Evolutionary conservation across 2,113 vertebrate genomes (phyloP).

Genomic region (Geococcyx californianus): DNA sequence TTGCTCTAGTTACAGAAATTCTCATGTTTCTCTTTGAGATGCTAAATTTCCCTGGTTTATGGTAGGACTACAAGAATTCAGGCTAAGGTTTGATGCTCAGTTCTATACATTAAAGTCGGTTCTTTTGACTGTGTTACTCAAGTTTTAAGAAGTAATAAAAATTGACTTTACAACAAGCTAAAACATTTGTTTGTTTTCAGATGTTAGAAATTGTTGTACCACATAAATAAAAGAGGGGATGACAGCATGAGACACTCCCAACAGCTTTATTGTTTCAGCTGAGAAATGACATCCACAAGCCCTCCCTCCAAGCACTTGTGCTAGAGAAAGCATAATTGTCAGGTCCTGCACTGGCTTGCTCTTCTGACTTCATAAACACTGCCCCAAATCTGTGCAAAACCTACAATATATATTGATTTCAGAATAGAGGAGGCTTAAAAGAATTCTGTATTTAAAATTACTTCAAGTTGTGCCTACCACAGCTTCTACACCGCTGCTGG

Average conservation of each 20-base stretch:
- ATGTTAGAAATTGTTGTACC: not conserved
- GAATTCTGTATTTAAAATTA: not conserved
- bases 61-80: not conserved
- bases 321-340: not conserved
- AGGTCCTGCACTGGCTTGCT: not conserved
- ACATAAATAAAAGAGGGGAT: not conserved
- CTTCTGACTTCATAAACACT: not conserved
- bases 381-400: not conserved
- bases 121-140: not conserved
- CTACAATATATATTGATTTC: not conserved
- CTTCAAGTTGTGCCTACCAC: not conserved
- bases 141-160: conserved; percentile 23
- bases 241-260: not conserved
- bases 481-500: not conserved
- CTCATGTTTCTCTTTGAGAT: not conserved
- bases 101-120: not conserved
- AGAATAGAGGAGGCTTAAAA: not conserved
- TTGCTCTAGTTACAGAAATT: not conserved
- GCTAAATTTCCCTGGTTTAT: not conserved
- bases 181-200: conserved; percentile 11
- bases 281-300: not conserved
- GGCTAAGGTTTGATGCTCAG: not conserved
- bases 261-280: not conserved
- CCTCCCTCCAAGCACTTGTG: not conserved
- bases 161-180: not conserved